Evolutionary conservation across 2,113 vertebrate genomes (phyloP).

Genomic region (Gopherus flavomarginatus): DNA sequence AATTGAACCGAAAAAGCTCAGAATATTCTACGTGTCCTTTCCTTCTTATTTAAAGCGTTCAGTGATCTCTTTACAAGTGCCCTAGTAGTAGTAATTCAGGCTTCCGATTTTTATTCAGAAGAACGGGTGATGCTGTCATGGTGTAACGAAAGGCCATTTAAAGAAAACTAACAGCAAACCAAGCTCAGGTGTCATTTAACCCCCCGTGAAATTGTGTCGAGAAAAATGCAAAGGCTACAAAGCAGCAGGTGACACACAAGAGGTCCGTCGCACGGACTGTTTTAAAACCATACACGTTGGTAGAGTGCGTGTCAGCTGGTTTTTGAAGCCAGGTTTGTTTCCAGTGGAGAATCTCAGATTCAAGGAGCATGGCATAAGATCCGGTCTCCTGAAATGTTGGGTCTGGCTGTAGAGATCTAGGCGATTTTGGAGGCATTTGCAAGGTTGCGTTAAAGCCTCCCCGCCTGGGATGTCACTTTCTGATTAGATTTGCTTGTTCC

Average conservation of each 20-base stretch:
- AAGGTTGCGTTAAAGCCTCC: not conserved
- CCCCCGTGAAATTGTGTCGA: not conserved
- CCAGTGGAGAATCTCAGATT: not conserved
- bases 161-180: not conserved
- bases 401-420: not conserved
- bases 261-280: not conserved
- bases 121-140: not conserved
- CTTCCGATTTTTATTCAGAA: not conserved
- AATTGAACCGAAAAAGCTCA: not conserved
- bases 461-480: not conserved
- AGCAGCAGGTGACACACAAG: not conserved
- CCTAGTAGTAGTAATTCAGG: not conserved
- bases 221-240: not conserved
- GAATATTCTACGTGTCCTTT: not conserved
- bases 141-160: not conserved
- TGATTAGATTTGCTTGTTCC: not conserved
- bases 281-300: not conserved
- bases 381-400: not conserved
- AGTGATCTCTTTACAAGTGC: not conserved
- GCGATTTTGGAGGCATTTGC: rapidly evolving
- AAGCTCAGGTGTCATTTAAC: rapidly evolving
- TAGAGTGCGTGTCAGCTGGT: not conserved
- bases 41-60: no score
- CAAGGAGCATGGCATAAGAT: not conserved
- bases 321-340: not conserved